Percentiles rank a stretch among this genome's conserved stretches.
Conservation (phyloP, 2,113 vertebrate species). For the Calyptomena viridis region DNA sequence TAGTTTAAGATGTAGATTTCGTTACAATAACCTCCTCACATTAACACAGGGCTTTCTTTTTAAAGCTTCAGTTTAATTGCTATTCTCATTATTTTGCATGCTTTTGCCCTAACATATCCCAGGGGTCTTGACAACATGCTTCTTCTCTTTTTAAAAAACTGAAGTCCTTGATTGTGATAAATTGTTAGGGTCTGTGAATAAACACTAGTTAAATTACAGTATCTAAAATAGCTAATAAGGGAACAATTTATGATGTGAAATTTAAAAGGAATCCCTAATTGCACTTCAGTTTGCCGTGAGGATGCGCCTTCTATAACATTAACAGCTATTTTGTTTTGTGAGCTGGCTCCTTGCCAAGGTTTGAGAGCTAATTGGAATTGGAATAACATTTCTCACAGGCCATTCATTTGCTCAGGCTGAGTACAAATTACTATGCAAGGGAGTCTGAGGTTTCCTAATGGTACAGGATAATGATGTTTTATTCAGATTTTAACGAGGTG, state of each 20-base stretch:
- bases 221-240: constrained; percentile 93
- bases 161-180: constrained; percentile 84
- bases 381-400: constrained; percentile 99
- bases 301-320: constrained; percentile 93
- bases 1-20: constrained; percentile 81
- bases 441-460: constrained; percentile 94
- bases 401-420: constrained; percentile 92
- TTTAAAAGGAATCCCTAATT: constrained; percentile 96
- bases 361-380: constrained; percentile 99
- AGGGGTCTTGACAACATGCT: constrained; percentile 81
- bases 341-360: constrained; percentile 91
- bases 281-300: constrained; percentile 92
- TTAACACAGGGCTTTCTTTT: constrained; percentile 77
- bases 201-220: constrained; percentile 93
- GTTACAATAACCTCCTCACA: constrained; percentile 78
- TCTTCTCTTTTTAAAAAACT: constrained; percentile 81
- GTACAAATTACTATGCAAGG: constrained; percentile 89
- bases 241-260: constrained; percentile 98
- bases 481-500: constrained; percentile 99
- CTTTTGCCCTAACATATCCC: constrained; percentile 87
- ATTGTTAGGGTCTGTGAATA: constrained; percentile 94
- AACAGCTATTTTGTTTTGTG: constrained; percentile 92
- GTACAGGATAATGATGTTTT: constrained; percentile 99
- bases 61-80: constrained; percentile 83
- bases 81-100: constrained; percentile 83